Base-by-base conservation (phyloP, 2,888 invertebrate genomes). In the Colostygia pectinataria region DNA sequence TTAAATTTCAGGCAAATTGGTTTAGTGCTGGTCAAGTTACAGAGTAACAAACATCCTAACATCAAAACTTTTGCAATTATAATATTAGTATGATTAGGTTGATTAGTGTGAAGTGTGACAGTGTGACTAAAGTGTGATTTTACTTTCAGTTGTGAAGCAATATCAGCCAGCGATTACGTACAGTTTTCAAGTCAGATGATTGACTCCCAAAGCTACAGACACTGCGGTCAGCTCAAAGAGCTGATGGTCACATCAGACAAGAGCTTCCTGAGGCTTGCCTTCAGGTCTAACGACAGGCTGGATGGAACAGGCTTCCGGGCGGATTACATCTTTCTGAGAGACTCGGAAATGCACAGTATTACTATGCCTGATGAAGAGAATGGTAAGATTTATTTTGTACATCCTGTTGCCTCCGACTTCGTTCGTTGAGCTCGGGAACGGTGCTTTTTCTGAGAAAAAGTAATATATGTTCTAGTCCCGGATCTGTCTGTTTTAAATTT, bases 281-380 rank as follows among this genome's bases (percentile, higher is more conserved):
- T 99, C 86, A 93, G 94, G 73, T 97, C 98, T 4, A 99, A 99
- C 80, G 96, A 97, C 76, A 92, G 97, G 57, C 94, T 97, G 52
- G 98, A 99, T 71, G 97, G 95, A 4, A 96, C 95, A 7, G 99
- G 99, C 25, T 99, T 99, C 83, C 95, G 95, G 73, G 98, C 97
- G 1, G 94, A 94, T 58, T 99, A 97, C 82, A 94, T 95, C 65
- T 98, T 98, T 80, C 77, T 94, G 60, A 92, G 93, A 70, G 94
- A 95, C 72, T 91, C 93, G 2, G 94, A 94, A 71, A 86, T 89
- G 83, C 75, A 87, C 61, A 84, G 83, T 59, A 80, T 85, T 49
- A 77, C 71, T 28, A 83, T 83, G 79, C 80, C 82, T 0, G 77
- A 82, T 49, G 68, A 66, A 18, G 76, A 79, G 18, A 74, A 64